These are phyloP conservation scores for Calliscelio sp. DNA, from an alignment of 2,888 invertebrate species.

Conservation along the genomic window DNA sequence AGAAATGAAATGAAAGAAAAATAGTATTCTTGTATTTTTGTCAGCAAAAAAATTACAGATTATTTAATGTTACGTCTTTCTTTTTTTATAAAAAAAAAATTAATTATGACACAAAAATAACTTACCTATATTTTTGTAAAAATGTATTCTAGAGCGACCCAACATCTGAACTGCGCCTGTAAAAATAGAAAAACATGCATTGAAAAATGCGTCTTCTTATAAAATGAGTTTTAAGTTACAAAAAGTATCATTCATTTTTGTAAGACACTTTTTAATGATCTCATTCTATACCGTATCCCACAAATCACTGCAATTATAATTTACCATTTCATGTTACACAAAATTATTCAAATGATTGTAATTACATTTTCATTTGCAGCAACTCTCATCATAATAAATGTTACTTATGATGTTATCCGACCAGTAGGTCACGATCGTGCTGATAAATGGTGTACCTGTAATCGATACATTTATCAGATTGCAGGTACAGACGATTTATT, in stretches of 20 bases:
- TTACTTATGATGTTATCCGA: slow-evolving; percentile 39
- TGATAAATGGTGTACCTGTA: slow-evolving; percentile 47
- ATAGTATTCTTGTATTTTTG: too few relatives aligned
- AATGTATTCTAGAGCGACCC: slow-evolving; percentile 39
- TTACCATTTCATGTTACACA: too few relatives aligned
- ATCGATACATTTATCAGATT: slow-evolving; percentile 59
- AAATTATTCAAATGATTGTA: slow-evolving; percentile 6
- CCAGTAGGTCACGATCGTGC: slow-evolving; percentile 57
- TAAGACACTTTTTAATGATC: too few relatives aligned
- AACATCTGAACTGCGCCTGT: slow-evolving; percentile 65
- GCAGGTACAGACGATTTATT: slow-evolving; percentile 27
- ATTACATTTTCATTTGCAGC: slow-evolving; percentile 20
- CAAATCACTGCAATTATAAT: too few relatives aligned
- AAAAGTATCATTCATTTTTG: neutral
- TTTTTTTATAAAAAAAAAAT: slow-evolving; percentile 14
- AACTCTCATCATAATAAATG: slow-evolving; percentile 26
- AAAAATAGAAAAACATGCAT: slow-evolving; percentile 40
- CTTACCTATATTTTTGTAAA: slow-evolving; percentile 49
- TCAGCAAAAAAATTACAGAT: too few relatives aligned
- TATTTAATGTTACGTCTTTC: neutral
- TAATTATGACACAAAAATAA: slow-evolving; percentile 27
- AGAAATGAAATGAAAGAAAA: too few relatives aligned
- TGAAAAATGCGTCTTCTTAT: slow-evolving; percentile 1
- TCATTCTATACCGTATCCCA: too few relatives aligned
- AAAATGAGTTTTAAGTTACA: neutral